phyloP scores from a whole-genome alignment of 2,113 vertebrate genomes.

The Ahaetulla prasina region DNA sequence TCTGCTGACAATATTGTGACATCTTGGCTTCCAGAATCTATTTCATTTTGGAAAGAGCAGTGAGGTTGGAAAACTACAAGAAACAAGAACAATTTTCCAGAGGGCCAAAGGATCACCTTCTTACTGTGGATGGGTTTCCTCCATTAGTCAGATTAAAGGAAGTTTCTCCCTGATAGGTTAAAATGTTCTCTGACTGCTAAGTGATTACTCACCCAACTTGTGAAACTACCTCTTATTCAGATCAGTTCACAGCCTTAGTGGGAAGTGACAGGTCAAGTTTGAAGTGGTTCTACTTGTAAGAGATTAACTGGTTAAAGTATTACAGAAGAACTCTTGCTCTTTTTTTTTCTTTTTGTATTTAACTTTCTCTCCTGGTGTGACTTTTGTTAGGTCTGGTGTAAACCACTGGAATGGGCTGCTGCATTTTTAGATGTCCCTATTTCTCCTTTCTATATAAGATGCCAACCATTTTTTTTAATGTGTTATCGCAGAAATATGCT shows the following conservation, averaged over 20 bases:
- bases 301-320: neutral
- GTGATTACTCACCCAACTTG: neutral
- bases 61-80: neutral
- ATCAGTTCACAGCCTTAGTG: neutral
- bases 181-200: neutral
- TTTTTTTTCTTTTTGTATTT: neutral
- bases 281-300: neutral
- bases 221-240: neutral
- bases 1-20: neutral
- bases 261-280: neutral
- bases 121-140: neutral
- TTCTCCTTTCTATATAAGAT: neutral
- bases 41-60: neutral
- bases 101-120: neutral
- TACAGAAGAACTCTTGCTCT: neutral
- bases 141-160: neutral
- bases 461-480: neutral
- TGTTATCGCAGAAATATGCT: neutral
- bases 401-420: neutral
- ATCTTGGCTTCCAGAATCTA: neutral
- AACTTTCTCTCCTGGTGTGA: neutral
- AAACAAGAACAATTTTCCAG: neutral
- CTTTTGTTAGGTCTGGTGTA: neutral
- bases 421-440: neutral
- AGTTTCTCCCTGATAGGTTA: neutral